These are phyloP conservation scores for Nipponacmea schrenckii DNA, from an alignment of 2,888 invertebrate genomes.

Conservation along the genomic window DNA sequence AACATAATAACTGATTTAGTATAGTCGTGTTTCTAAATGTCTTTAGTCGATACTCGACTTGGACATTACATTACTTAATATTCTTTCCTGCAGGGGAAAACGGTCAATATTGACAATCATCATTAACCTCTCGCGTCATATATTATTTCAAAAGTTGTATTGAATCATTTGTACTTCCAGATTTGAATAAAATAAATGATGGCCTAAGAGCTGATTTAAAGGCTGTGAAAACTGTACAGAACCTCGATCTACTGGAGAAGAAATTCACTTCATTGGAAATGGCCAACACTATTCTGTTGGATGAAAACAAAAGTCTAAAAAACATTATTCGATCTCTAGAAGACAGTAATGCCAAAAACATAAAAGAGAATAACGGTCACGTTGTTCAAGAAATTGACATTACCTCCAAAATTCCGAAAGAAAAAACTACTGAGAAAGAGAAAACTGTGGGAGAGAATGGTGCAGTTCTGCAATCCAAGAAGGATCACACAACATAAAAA, in stretches of 20 bases:
- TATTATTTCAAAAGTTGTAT: constrained; percentile 5
- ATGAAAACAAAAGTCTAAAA: constrained; percentile 44
- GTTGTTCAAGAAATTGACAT: too few relatives aligned
- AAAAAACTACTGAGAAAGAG: too few relatives aligned
- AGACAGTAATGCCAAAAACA: neutral
- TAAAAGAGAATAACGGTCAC: too few relatives aligned
- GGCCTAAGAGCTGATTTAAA: constrained; percentile 33
- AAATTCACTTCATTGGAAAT: constrained; percentile 39
- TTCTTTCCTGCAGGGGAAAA: too few relatives aligned
- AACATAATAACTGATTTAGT: too few relatives aligned
- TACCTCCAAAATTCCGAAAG: too few relatives aligned
- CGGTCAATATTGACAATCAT: neutral
- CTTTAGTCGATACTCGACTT: too few relatives aligned
- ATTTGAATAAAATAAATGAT: constrained; percentile 33
- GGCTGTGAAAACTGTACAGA: constrained; percentile 28
- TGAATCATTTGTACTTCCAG: constrained; percentile 21
- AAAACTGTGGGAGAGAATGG: too few relatives aligned
- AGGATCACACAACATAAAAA: too few relatives aligned
- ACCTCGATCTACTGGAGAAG: constrained; percentile 31
- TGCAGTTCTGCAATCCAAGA: too few relatives aligned
- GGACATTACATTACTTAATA: too few relatives aligned
- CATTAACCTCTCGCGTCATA: neutral
- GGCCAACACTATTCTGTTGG: constrained; percentile 37
- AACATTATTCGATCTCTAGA: neutral
- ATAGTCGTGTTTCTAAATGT: too few relatives aligned